These are phyloP conservation scores for Hemibagrus guttatus DNA, from an alignment of 2,797 vertebrate species.

Conservation along the genomic window DNA sequence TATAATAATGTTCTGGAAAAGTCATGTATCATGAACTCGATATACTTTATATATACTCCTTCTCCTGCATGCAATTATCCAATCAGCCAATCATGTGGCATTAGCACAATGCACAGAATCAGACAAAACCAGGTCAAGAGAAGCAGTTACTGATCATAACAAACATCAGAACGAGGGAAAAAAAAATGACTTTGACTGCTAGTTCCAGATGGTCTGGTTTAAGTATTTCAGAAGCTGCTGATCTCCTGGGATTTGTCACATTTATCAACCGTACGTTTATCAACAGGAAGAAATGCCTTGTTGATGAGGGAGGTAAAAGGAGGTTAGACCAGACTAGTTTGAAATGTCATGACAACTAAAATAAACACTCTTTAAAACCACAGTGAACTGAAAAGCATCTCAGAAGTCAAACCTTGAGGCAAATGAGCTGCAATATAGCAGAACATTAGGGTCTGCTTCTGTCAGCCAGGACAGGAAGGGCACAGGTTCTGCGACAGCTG, in stretches of 20 bases:
- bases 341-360: not conserved
- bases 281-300: too few relatives aligned
- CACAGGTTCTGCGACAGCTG: not conserved
- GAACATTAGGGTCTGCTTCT: not conserved
- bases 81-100: too few relatives aligned
- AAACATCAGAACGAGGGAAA: not conserved
- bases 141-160: not conserved
- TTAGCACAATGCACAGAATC: not conserved
- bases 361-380: not conserved
- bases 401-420: too few relatives aligned
- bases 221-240: not conserved
- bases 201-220: not conserved
- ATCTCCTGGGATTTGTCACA: not conserved
- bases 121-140: not conserved
- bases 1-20: not conserved
- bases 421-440: not conserved
- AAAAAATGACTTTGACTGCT: not conserved
- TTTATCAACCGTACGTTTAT: too few relatives aligned
- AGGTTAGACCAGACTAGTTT: not conserved
- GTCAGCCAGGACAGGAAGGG: not conserved
- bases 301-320: too few relatives aligned
- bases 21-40: not conserved
- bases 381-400: not conserved
- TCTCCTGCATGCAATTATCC: too few relatives aligned
- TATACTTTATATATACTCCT: too few relatives aligned